Conservation (phyloP, 2,113 vertebrate species). For the Thamnaconus septentrionalis region DNA sequence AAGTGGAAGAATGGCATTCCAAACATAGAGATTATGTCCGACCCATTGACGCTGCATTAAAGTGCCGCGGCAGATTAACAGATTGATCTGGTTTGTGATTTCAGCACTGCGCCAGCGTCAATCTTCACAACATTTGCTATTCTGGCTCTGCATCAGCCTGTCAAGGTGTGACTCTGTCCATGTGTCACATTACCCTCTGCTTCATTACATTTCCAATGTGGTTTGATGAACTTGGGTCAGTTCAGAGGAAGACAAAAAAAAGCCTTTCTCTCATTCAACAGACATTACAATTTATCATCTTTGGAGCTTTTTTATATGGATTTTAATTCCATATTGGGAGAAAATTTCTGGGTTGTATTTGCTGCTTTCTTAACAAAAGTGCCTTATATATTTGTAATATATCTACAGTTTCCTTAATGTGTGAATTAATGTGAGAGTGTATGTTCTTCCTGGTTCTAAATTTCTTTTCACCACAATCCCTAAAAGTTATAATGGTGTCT, state of each 20-base stretch:
- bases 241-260: background rate
- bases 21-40: constrained; percentile 39
- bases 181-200: background rate
- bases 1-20: constrained; percentile 41
- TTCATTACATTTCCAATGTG: constrained; percentile 12
- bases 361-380: constrained; percentile 48
- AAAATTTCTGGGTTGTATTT: constrained; percentile 33
- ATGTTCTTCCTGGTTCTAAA: constrained; percentile 17
- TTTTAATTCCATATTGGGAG: constrained; percentile 40
- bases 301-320: constrained; percentile 26
- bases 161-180: no score
- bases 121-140: background rate
- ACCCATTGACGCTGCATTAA: constrained; percentile 33
- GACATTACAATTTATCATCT: background rate
- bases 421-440: constrained; percentile 29
- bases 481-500: background rate
- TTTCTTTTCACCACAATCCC: background rate
- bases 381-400: constrained; percentile 49
- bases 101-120: constrained; percentile 1
- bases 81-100: constrained; percentile 28
- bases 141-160: no score
- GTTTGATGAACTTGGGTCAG: background rate
- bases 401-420: background rate
- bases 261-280: background rate
- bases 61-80: constrained; percentile 44